These are phyloP conservation scores for Sarcophaga caerulescens DNA, from an alignment of 2,888 invertebrate genomes.

Conservation along the genomic window DNA sequence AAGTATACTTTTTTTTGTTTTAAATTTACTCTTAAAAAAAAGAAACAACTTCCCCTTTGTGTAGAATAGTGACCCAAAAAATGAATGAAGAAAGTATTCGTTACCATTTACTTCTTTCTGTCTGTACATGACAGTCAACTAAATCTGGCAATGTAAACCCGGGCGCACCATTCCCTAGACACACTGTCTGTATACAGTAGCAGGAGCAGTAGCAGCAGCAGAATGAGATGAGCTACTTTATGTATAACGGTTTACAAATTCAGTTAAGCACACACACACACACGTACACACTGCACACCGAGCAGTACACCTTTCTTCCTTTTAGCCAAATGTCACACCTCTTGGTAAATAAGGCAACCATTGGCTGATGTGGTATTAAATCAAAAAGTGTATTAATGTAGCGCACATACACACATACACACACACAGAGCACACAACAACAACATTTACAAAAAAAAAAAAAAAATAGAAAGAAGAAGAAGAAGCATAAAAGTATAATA, in stretches of 20 bases:
- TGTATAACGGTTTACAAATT: background rate
- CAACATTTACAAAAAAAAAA: constrained; percentile 20
- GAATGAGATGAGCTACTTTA: background rate
- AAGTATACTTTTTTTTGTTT: too few species aligned
- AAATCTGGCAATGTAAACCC: too few species aligned
- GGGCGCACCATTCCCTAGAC: too few species aligned
- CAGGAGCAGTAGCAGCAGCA: background rate
- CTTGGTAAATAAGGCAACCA: constrained; percentile 80
- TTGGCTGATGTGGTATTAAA: constrained; percentile 79
- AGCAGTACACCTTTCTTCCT: constrained; percentile 28
- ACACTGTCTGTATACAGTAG: background rate
- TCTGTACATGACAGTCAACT: background rate
- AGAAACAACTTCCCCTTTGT: too few species aligned
- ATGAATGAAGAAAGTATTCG: too few species aligned
- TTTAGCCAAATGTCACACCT: constrained; percentile 77
- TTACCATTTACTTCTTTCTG: too few species aligned
- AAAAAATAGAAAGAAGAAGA: constrained; percentile 4
- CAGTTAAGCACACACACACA: constrained; percentile 9
- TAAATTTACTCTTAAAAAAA: too few species aligned
- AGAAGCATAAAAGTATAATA: background rate
- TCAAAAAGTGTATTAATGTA: constrained; percentile 72
- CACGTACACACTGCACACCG: background rate
- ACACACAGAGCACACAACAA: background rate
- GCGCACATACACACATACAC: too few species aligned
- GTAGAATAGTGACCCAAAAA: too few species aligned